Conservation (phyloP, 2,113 vertebrate species). For the Pionites leucogaster region DNA sequence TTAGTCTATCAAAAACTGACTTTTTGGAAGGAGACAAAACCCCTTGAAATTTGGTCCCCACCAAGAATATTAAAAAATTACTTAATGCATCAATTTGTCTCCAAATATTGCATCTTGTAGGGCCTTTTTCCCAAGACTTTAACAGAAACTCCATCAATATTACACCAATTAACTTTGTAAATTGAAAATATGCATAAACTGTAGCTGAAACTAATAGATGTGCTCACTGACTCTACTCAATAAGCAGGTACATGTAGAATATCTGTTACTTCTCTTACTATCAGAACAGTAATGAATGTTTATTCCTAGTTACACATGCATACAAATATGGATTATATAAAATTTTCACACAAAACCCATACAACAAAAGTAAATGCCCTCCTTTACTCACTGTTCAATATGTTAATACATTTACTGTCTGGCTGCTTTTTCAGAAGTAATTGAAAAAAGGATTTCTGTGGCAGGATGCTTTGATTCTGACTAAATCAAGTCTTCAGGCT, state of each 20-base stretch:
- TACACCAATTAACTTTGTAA: not conserved
- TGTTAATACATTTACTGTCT: constrained; percentile 49
- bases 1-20: not conserved
- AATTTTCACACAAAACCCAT: not conserved
- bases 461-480: constrained; percentile 71
- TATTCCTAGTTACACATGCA: not conserved
- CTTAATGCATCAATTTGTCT: not conserved
- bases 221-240: not conserved
- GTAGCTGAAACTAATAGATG: not conserved
- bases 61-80: not conserved
- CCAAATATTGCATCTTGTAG: not conserved
- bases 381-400: constrained; percentile 53
- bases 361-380: not conserved
- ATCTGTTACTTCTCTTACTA: not conserved
- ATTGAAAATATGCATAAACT: not conserved
- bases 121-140: not conserved
- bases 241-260: not conserved
- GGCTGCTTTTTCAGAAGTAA: constrained; percentile 62
- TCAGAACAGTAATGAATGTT: not conserved
- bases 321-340: not conserved
- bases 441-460: constrained; percentile 71
- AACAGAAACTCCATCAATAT: not conserved
- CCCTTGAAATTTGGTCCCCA: not conserved
- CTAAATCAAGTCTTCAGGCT: constrained; percentile 74
- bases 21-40: not conserved